Evolutionary conservation across 1,140 invertebrate species (phyloP), one percentile per base, ranked within the genome.

Genomic region (Eurytemora carolleeae): DNA sequence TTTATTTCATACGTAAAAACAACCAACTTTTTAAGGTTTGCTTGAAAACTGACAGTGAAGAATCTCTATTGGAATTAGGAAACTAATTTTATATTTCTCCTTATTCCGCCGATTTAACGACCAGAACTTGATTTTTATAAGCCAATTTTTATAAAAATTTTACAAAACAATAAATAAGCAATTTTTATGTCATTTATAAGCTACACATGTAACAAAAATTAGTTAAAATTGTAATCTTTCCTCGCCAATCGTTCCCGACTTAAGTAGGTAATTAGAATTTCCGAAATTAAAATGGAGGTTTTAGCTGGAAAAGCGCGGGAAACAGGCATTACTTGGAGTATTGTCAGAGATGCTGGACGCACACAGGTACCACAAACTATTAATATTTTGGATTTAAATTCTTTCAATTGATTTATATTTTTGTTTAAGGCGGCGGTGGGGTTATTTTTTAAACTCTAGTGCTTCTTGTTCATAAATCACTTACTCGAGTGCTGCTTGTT

Each of bases 291-390:
- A 1, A 17, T 69, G 44, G 24, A 64, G n/a, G 62, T 57, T 22
- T 55, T 75, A 65, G 65, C 67, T 18, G 66, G 64, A 23, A 53
- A 68, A 59, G 76, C 76, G 3, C 63, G 65, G 25, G 59, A 64
- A 3, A 52, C 67, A 44, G 73, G 75, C 18, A 63, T 79, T 26
- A 69, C 68, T 21, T 70, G 70, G 2, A 71, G 70, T 63, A 23
- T 77, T 3, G 73, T 79, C 15, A 66, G 70, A 64, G 78, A 79
- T 71, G 77, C 77, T 53, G 78, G 77, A 3, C 63, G 75, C 58
- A 79, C 78, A 56, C 76, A 79, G 67, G 31, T 44, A 44, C n/a
- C n/a, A n/a, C n/a, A n/a, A n/a, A n/a, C n/a, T n/a, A n/a, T n/a
- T n/a, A n/a, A n/a, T n/a, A n/a, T n/a, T n/a, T n/a, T n/a, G n/a